These are phyloP conservation scores for Dasysyrphus tricinctus DNA, from an alignment of 2,888 invertebrate genomes.

Conservation along the genomic window DNA sequence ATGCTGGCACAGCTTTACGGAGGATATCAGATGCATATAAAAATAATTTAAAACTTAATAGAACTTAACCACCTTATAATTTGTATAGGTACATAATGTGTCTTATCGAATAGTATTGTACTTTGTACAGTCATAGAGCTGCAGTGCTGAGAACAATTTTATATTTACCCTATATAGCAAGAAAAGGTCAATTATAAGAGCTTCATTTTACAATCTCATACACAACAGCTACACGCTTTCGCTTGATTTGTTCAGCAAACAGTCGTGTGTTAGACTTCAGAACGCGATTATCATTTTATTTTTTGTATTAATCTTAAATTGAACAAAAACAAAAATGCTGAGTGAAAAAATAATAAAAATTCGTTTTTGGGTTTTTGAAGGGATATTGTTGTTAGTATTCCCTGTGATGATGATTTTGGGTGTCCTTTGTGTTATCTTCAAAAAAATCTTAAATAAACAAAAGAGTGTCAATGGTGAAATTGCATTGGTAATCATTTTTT, in stretches of 20 bases:
- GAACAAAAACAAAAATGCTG: neutral
- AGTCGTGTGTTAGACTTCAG: neutral
- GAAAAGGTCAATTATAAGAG: neutral
- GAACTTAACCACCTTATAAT: too few relatives aligned
- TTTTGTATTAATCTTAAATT: neutral
- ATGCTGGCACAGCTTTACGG: too few relatives aligned
- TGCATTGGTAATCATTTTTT: slow-evolving; percentile 31
- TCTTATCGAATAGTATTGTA: too few relatives aligned
- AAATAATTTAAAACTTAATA: too few relatives aligned
- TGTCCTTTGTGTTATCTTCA: neutral
- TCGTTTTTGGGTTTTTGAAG: slow-evolving; percentile 10
- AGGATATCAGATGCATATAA: too few relatives aligned
- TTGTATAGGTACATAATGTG: too few relatives aligned
- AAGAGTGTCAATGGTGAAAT: slow-evolving; percentile 39
- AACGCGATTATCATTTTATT: slow-evolving; percentile 9
- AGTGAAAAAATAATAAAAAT: slow-evolving; percentile 12
- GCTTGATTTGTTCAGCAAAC: neutral
- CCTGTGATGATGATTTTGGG: slow-evolving; percentile 14
- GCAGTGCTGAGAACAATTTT: too few relatives aligned
- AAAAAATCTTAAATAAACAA: neutral
- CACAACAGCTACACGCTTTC: neutral
- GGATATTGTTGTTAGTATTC: neutral
- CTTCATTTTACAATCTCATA: neutral
- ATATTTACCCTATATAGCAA: neutral
- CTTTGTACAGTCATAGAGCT: too few relatives aligned